Conservation (phyloP, 1,140 invertebrate species). For the Magallana ariakensis region DNA sequence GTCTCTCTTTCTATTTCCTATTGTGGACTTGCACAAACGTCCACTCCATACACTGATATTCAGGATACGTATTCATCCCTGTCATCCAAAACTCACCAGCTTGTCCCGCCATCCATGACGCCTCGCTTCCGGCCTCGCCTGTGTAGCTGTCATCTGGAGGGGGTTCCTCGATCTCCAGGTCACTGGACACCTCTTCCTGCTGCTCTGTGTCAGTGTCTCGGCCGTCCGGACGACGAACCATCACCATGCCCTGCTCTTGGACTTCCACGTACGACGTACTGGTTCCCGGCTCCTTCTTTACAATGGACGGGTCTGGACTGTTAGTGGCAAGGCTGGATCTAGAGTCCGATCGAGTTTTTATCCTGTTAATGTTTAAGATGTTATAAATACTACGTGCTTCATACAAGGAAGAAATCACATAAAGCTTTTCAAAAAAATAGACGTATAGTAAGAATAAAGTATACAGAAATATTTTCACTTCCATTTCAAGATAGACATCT, state of each 20-base stretch:
- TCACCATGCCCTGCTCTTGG: slow-evolving; percentile 37
- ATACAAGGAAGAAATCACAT: no score
- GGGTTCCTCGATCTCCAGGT: slow-evolving; percentile 40
- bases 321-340: background rate
- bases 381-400: no score
- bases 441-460: no score
- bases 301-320: slow-evolving; percentile 40
- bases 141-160: slow-evolving; percentile 23
- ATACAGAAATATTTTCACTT: no score
- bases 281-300: slow-evolving; percentile 41
- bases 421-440: no score
- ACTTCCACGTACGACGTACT: slow-evolving; percentile 28
- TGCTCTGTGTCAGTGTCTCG: slow-evolving; percentile 8
- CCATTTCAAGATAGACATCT: no score
- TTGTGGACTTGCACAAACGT: background rate
- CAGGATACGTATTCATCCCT: background rate
- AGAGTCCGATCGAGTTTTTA: slow-evolving; percentile 4
- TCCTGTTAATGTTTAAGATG: background rate
- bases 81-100: background rate
- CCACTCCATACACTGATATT: no score
- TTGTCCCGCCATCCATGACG: slow-evolving; percentile 6
- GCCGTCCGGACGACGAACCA: slow-evolving; percentile 17
- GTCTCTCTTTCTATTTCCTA: background rate
- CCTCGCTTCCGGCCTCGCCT: background rate
- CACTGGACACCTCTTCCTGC: slow-evolving; percentile 42